Conservation (phyloP, 2,797 vertebrate species). For the Gallirallus australis region DNA sequence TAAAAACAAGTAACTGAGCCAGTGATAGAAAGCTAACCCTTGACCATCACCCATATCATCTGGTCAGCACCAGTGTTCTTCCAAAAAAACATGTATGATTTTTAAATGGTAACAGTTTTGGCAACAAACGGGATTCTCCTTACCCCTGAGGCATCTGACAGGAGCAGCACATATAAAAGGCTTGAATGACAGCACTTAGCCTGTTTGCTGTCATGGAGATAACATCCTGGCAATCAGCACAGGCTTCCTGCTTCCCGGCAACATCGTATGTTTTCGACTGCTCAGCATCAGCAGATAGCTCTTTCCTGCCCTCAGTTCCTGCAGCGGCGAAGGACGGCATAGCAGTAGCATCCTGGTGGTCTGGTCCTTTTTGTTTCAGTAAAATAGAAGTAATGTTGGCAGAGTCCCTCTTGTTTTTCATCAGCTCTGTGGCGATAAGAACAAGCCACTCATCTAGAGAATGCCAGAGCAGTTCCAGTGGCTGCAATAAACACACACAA, state of each 20-base stretch:
- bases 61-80: background rate
- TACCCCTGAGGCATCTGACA: constrained; percentile 98
- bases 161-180: constrained; percentile 98
- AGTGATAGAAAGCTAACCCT: background rate
- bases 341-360: constrained; percentile 77
- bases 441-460: constrained; percentile 98
- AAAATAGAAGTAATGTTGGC: constrained; percentile 93
- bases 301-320: constrained; percentile 60
- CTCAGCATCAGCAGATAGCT: constrained; percentile 59
- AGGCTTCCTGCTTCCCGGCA: constrained; percentile 84
- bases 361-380: constrained; percentile 86
- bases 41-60: background rate
- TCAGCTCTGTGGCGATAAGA: constrained; percentile 94
- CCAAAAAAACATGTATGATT: background rate
- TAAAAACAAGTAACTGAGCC: background rate
- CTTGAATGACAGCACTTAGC: constrained; percentile 97
- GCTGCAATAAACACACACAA: constrained; percentile 80
- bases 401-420: constrained; percentile 86
- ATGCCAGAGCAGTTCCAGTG: constrained; percentile 96
- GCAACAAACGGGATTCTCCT: constrained; percentile 55
- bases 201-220: constrained; percentile 97
- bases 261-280: constrained; percentile 70
- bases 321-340: constrained; percentile 74
- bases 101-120: background rate
- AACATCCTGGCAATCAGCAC: constrained; percentile 92